Base-by-base conservation (phyloP, 1,140 invertebrate species). In the Drosophila elegans region DNA sequence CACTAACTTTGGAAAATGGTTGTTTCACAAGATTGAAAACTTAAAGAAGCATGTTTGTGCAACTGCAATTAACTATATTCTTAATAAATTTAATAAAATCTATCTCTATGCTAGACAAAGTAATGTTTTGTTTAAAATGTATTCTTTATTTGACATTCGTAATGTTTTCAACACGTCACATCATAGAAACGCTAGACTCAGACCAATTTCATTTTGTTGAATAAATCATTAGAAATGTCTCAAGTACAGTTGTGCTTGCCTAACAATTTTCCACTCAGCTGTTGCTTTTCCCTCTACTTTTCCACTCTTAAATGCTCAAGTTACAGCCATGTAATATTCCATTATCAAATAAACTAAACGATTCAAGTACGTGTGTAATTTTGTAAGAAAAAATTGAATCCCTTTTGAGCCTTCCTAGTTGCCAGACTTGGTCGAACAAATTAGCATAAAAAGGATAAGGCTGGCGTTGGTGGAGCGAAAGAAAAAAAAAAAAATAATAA, bases 321-420 rank as follows among this genome's bases (percentile, higher is more conserved):
- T 41, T 48, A 39, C n/a, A 59, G 51, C 41, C 27, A 21, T 71
- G 64, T 79, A 63, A 55, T 67, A 57, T 75, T 78, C 63, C 69
- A 84, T 80, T 80, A 77, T 53, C 62, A 85, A 84, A 80, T 77
- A 75, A 80, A 85, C 73, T 62, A 85, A 84, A 85, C 69, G 77
- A 68, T 61, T 67, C 45, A 69, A 80, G 67, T 77, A 85, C 77
- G 79, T 81, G 79, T 80, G 73, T 68, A 74, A 82, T 78, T 62
- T 59, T 38, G 39, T 42, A 7, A 46, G 72, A 46, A 76, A 67
- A 69, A 49, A 49, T 46, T 51, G 12, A 32, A n/a, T 21, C 36
- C 67, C 44, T 41, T 69, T 71, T 48, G 29, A 41, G 39, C 67
- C 64, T 41, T 71, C 42, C 59, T 38, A 36, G 45, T 59, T 52